Percentiles rank a stretch among this genome's conserved stretches.
phyloP scores from a whole-genome alignment of 2,113 vertebrate genomes.

The Tyto alba region DNA sequence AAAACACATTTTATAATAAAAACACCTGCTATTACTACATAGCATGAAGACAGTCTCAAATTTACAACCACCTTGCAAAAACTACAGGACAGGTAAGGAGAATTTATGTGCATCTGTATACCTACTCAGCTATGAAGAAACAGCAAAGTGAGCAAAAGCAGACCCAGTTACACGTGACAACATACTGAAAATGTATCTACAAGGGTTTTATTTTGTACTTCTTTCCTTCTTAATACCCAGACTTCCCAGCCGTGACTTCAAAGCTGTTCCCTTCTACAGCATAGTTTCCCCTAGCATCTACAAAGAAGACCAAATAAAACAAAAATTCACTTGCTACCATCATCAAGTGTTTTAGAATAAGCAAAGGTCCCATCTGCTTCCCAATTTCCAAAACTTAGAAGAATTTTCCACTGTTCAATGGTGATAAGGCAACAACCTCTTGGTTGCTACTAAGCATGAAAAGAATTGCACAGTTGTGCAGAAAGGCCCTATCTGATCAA shows the following conservation, averaged over 20 bases:
- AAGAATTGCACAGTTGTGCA: background rate
- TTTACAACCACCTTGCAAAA: background rate
- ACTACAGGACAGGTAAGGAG: background rate
- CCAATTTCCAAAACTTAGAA: background rate
- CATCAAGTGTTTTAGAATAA: background rate
- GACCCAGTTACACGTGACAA: no score
- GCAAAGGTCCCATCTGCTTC: background rate
- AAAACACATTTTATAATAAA: background rate
- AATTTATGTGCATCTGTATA: background rate
- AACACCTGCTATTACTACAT: background rate
- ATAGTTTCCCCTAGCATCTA: background rate
- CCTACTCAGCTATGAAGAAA: background rate
- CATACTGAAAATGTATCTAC: background rate
- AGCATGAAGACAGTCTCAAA: background rate
- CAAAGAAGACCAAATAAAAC: background rate
- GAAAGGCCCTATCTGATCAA: slow-evolving; percentile 9
- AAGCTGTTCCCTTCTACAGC: background rate
- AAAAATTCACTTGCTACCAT: background rate
- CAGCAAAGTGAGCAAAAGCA: background rate
- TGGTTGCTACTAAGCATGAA: background rate
- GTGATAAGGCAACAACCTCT: background rate
- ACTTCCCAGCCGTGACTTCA: background rate
- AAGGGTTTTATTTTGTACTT: background rate
- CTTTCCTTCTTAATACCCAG: background rate
- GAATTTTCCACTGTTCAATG: background rate